Percentiles rank a stretch among this genome's conserved stretches.
These are phyloP conservation scores for Hypsopygia costalis DNA, from an alignment of 2,888 invertebrate genomes.

Conservation along the genomic window DNA sequence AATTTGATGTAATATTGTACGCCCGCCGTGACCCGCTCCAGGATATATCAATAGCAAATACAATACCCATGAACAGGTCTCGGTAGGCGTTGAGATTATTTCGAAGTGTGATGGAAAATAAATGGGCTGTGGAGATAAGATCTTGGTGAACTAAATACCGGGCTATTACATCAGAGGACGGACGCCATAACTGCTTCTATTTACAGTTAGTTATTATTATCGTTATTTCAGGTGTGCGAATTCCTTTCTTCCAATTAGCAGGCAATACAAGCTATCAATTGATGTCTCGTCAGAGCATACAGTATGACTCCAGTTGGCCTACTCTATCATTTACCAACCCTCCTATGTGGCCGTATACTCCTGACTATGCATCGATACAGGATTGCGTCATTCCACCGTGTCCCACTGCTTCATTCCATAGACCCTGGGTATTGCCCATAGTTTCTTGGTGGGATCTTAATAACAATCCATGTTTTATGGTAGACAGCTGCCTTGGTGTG, in stretches of 20 bases:
- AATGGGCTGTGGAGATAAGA: too few relatives aligned
- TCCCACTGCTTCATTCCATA: constrained; percentile 78
- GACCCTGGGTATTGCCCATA: constrained; percentile 85
- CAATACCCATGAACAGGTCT: too few relatives aligned
- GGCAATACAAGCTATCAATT: constrained; percentile 81
- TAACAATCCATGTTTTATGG: constrained; percentile 76
- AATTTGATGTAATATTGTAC: too few relatives aligned
- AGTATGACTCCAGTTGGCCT: constrained; percentile 84
- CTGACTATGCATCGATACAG: constrained; percentile 80
- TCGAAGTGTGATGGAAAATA: too few relatives aligned
- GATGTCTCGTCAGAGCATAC: constrained; percentile 65
- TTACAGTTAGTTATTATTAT: too few relatives aligned
- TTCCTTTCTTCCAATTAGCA: constrained; percentile 78
- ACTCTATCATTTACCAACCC: constrained; percentile 55
- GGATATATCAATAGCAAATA: too few relatives aligned
- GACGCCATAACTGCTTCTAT: too few relatives aligned
- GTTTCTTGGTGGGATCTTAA: constrained; percentile 71
- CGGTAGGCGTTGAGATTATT: too few relatives aligned
- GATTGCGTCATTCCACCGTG: constrained; percentile 80
- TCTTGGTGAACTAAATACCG: too few relatives aligned
- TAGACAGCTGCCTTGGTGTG: constrained; percentile 72
- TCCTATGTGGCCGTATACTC: constrained; percentile 85
- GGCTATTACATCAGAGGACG: too few relatives aligned
- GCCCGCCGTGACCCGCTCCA: too few relatives aligned
- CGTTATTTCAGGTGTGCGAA: constrained; percentile 58